Conservation (phyloP, 2,113 vertebrate genomes). For the Colossoma macropomum region DNA sequence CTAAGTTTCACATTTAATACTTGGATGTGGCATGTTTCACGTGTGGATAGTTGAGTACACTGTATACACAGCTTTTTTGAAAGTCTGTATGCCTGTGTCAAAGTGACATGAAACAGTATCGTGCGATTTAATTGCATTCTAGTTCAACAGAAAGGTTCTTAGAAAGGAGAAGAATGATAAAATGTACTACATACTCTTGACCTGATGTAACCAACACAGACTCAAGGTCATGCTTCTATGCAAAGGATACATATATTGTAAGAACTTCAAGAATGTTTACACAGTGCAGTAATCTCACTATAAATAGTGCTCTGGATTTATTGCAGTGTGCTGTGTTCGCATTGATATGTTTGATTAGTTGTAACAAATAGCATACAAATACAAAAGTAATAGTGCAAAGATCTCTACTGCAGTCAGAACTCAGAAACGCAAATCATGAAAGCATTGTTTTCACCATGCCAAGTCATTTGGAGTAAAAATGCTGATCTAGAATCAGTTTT, state of each 20-base stretch:
- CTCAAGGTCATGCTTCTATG: background rate
- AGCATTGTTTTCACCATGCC: background rate
- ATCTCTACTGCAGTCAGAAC: background rate
- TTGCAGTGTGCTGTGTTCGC: no score
- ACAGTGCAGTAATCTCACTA: background rate
- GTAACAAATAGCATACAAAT: background rate
- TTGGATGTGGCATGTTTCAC: background rate
- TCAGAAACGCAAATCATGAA: background rate
- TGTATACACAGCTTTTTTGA: conserved; percentile 2
- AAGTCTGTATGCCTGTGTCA: background rate
- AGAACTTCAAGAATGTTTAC: background rate
- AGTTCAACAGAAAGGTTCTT: background rate
- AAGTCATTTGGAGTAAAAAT: background rate
- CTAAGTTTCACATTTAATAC: conserved; percentile 18
- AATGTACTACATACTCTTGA: background rate
- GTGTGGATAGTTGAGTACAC: background rate
- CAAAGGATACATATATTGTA: background rate
- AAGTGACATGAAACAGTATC: background rate
- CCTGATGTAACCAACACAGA: background rate
- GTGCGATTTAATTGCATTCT: background rate
- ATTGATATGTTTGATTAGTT: no score
- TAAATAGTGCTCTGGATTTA: background rate
- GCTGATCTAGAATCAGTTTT: background rate
- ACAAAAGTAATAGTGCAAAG: background rate
- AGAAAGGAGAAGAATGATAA: background rate